A percentile compares a stretch with the other conserved stretches of the same genome.
Conservation (phyloP, 2,797 vertebrate genomes). For the Mareca strepera region DNA sequence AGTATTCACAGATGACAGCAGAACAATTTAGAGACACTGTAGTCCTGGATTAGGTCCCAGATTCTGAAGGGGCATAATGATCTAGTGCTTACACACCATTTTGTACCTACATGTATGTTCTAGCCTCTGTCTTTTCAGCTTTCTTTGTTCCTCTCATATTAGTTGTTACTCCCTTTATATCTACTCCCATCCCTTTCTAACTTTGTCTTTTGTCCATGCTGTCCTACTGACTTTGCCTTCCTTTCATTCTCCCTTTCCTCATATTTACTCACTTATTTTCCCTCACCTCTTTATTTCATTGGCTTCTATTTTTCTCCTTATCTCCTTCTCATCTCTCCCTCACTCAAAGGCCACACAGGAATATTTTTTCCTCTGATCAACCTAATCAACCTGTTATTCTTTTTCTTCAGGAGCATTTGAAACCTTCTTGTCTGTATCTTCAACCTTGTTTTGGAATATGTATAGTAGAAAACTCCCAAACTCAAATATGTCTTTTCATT, state of each 20-base stretch:
- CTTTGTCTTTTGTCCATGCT: not conserved
- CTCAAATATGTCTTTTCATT: not conserved
- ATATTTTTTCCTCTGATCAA: not conserved
- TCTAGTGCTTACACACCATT: not conserved
- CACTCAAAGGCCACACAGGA: not conserved
- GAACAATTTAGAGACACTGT: not conserved
- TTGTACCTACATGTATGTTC: not conserved
- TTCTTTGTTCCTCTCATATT: not conserved
- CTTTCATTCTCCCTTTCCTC: not conserved
- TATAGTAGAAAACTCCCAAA: not conserved
- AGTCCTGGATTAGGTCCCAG: not conserved
- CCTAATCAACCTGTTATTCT: not conserved
- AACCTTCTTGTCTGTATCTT: not conserved
- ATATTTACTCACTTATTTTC: not conserved
- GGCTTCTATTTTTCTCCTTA: not conserved
- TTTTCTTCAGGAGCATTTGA: not conserved
- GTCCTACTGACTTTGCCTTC: fast-evolving
- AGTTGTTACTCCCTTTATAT: not conserved
- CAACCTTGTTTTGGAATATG: not conserved
- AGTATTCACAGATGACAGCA: conserved; percentile 24
- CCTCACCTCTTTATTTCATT: not conserved
- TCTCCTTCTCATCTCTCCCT: not conserved
- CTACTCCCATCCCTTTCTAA: not conserved
- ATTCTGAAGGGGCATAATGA: not conserved
- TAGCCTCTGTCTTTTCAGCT: not conserved